phyloP scores from a whole-genome alignment of 2,113 vertebrate species.

The Zapus hudsonius region DNA sequence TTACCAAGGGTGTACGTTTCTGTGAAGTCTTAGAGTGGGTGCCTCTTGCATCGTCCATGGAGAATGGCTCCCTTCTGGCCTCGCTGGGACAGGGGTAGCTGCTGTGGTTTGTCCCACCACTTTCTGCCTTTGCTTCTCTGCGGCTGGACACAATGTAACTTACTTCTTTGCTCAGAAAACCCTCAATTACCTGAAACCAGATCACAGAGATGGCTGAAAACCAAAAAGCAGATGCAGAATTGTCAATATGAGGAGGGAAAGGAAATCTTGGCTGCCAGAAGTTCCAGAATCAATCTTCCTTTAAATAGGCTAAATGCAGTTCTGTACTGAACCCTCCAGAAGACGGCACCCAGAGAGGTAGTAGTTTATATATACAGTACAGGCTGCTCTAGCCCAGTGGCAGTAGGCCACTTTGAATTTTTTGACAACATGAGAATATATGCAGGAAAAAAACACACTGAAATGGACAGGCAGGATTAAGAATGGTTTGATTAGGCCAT shows the following conservation, averaged over 20 bases:
- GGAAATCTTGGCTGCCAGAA: conserved; percentile 8
- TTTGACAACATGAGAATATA: background rate
- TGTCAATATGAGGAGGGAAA: conserved; percentile 35
- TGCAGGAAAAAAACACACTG: background rate
- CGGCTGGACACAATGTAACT: conserved; percentile 90
- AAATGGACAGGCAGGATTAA: background rate
- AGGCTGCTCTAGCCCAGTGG: background rate
- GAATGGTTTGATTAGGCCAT: background rate
- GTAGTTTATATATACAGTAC: background rate
- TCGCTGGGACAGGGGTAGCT: background rate
- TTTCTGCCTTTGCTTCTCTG: conserved; percentile 79
- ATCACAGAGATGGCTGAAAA: conserved; percentile 65
- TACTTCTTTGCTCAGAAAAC: conserved; percentile 94
- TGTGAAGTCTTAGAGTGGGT: conserved; percentile 17
- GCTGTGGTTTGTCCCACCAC: background rate
- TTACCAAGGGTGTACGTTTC: conserved; percentile 68
- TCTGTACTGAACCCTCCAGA: background rate
- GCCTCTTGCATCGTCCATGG: conserved; percentile 16
- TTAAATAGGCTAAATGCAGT: conserved; percentile 48
- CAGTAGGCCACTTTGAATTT: background rate
- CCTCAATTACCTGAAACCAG: conserved; percentile 88
- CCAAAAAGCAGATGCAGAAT: conserved; percentile 60
- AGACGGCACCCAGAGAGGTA: background rate
- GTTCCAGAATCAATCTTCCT: conserved; percentile 32
- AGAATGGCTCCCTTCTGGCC: rapidly evolving